Conservation (phyloP, 2,888 invertebrate genomes). For the Agapetus fuscipes region DNA sequence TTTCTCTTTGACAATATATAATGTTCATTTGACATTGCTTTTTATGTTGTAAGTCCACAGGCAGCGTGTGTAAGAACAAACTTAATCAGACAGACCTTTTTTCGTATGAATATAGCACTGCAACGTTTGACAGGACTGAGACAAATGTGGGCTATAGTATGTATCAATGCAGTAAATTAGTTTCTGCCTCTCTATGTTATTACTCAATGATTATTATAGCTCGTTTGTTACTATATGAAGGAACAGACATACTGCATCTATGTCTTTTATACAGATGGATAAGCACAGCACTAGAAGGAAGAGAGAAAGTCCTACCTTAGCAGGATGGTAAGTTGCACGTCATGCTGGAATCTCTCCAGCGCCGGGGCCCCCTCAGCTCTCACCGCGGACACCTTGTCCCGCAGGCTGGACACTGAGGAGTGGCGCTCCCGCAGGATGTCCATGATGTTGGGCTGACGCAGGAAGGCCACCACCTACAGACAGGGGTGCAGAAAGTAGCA, state of each 20-base stretch:
- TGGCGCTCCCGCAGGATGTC: slow-evolving; percentile 82
- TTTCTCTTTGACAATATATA: too few species aligned
- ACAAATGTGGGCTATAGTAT: too few species aligned
- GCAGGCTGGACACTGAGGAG: slow-evolving; percentile 57
- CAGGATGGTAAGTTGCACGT: slow-evolving; percentile 86
- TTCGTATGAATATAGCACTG: too few species aligned
- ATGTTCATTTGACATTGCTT: too few species aligned
- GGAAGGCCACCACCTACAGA: slow-evolving; percentile 81
- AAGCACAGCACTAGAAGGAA: too few species aligned
- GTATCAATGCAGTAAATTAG: too few species aligned
- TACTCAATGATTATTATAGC: not conserved
- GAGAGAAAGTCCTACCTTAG: slow-evolving; percentile 64
- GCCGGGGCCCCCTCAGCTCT: slow-evolving; percentile 84
- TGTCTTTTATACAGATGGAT: too few species aligned
- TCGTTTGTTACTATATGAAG: not conserved
- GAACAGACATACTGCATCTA: not conserved
- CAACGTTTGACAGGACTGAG: too few species aligned
- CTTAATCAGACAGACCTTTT: too few species aligned
- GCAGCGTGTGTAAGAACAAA: too few species aligned
- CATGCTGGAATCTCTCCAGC: slow-evolving; percentile 77
- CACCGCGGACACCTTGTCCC: slow-evolving; percentile 82
- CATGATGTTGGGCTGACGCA: slow-evolving; percentile 88
- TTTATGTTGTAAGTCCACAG: too few species aligned
- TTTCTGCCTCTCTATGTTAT: not conserved
- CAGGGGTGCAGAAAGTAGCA: not conserved